Evolutionary conservation across 92 coral and sea anemone genomes (phyloP).

Genomic region (Umimayanthus kanabou): DNA sequence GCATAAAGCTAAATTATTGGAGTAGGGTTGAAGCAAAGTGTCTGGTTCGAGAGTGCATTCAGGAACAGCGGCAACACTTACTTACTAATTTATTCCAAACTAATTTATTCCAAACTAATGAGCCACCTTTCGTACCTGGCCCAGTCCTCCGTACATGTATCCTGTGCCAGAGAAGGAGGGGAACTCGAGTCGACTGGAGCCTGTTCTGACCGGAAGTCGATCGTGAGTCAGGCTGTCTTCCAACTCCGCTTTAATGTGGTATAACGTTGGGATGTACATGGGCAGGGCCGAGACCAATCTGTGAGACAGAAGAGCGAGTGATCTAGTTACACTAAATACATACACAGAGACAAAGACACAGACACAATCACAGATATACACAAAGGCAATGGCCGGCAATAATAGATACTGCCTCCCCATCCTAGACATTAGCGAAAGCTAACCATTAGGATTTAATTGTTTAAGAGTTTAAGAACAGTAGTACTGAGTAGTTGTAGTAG

Average conservation of each 20-base stretch:
- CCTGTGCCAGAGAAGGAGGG: slow-evolving; percentile 85
- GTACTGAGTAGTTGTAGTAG: too few relatives aligned
- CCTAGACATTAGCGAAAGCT: too few relatives aligned
- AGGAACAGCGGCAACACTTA: too few relatives aligned
- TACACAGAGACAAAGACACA: background rate
- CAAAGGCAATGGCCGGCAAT: background rate
- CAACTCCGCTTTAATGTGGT: slow-evolving; percentile 82
- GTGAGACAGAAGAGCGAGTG: background rate
- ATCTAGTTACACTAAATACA: background rate
- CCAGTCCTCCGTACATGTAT: slow-evolving; percentile 55
- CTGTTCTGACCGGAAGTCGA: slow-evolving; percentile 66
- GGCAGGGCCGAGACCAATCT: slow-evolving; percentile 57
- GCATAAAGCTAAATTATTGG: too few relatives aligned
- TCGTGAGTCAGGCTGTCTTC: slow-evolving; percentile 73
- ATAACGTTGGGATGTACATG: slow-evolving; percentile 76
- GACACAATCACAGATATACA: background rate
- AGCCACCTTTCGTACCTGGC: slow-evolving; percentile 30
- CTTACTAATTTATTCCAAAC: too few relatives aligned
- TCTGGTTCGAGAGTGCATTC: too few relatives aligned
- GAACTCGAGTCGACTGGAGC: slow-evolving; percentile 57
- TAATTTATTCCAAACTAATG: background rate
- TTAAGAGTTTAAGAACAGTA: too few relatives aligned
- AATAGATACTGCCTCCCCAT: too few relatives aligned
- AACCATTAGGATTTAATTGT: too few relatives aligned
- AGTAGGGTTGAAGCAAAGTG: too few relatives aligned